Evolutionary conservation across 2,797 vertebrate genomes (phyloP).

Genomic region (Coreius guichenoti): DNA sequence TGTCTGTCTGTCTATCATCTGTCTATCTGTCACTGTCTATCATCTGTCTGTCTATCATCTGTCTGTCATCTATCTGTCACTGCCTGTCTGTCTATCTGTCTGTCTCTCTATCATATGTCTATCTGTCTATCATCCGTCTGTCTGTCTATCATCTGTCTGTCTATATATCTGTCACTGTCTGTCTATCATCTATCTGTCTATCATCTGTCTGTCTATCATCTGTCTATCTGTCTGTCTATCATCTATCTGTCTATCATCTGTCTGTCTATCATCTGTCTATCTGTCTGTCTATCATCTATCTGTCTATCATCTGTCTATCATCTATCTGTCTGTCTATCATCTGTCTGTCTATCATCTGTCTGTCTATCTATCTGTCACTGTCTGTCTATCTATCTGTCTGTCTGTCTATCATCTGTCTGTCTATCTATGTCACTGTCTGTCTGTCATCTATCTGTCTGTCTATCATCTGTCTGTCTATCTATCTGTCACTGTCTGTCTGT

Average conservation of each 20-base stretch:
- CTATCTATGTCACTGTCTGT: accelerated
- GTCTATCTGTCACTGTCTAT: too few relatives aligned
- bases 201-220: neutral
- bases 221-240: neutral
- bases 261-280: too few relatives aligned
- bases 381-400: too few relatives aligned
- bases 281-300: neutral
- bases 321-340: neutral
- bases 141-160: neutral
- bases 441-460: neutral
- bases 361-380: neutral
- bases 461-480: too few relatives aligned
- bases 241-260: neutral
- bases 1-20: neutral
- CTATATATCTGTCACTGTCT: neutral
- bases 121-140: neutral
- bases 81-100: too few relatives aligned
- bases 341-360: neutral
- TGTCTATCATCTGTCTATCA: too few relatives aligned
- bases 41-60: too few relatives aligned
- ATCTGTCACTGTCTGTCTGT: neutral
- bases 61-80: too few relatives aligned
- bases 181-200: neutral
- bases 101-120: too few relatives aligned
- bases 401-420: neutral